Evolutionary conservation across 2,888 invertebrate genomes (phyloP).

Genomic region (Hydrotaea diabolus): DNA sequence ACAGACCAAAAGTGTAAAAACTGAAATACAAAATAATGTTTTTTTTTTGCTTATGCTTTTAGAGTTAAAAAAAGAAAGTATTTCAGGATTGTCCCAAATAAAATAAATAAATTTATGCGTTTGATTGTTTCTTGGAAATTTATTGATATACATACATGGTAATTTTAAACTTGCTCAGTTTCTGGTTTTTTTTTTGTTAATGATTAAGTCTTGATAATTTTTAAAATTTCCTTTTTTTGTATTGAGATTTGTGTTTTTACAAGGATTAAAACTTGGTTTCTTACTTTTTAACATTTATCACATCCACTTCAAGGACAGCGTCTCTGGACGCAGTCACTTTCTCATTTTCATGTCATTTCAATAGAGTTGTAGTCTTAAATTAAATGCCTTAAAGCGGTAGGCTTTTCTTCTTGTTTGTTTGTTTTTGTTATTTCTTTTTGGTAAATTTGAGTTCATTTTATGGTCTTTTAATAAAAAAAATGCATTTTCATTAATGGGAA

Average conservation of each 20-base stretch:
- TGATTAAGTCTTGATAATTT: too few relatives aligned
- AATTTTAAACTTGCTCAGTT: not conserved
- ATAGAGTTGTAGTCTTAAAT: slow-evolving; percentile 64
- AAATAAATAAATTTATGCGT: slow-evolving; percentile 2
- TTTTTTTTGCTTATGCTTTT: too few relatives aligned
- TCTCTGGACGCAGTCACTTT: slow-evolving; percentile 72
- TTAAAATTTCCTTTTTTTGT: not conserved
- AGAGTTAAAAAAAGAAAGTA: not conserved
- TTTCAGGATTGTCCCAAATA: not conserved
- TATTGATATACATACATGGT: not conserved
- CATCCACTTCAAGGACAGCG: slow-evolving; percentile 78
- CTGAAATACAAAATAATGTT: not conserved
- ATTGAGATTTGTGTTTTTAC: slow-evolving; percentile 16
- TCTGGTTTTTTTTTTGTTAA: not conserved
- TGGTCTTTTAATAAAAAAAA: slow-evolving; percentile 47
- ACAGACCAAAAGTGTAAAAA: not conserved
- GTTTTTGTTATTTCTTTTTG: slow-evolving; percentile 69
- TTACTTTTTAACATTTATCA: slow-evolving; percentile 77
- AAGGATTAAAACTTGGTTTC: slow-evolving; percentile 57
- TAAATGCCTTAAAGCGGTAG: slow-evolving; percentile 57
- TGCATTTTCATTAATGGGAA: slow-evolving; percentile 16
- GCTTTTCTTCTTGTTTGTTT: slow-evolving; percentile 36
- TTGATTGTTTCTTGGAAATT: not conserved
- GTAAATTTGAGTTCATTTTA: slow-evolving; percentile 76
- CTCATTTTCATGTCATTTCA: slow-evolving; percentile 56